phyloP scores from a whole-genome alignment of 2,797 vertebrate species.

The Podargus strigoides region DNA sequence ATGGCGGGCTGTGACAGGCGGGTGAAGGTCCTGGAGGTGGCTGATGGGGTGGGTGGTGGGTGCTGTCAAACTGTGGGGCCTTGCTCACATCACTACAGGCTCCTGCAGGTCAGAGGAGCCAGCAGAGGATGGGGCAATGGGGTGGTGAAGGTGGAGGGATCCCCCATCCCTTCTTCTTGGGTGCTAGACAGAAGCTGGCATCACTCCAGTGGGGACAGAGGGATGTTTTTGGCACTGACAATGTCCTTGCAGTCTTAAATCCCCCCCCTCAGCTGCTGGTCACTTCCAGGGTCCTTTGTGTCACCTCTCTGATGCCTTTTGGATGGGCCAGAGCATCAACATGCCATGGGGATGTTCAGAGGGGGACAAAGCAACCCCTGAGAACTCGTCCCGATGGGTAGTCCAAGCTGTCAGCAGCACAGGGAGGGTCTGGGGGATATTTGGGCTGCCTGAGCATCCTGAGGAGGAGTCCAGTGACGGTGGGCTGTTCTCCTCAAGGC shows the following conservation, averaged over 20 bases:
- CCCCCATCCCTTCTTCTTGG: background rate
- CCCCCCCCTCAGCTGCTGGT: background rate
- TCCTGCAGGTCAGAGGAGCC: background rate
- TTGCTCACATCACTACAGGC: slow-evolving; percentile 9
- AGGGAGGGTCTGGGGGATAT: background rate
- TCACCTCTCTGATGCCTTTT: background rate
- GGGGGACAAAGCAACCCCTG: background rate
- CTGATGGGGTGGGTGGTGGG: background rate
- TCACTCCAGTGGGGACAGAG: background rate
- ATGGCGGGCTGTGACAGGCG: slow-evolving; percentile 60
- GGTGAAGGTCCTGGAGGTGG: background rate
- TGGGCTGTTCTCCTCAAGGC: background rate
- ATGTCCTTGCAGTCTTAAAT: background rate
- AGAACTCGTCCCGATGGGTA: background rate
- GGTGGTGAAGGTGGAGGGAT: background rate
- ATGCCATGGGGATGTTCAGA: background rate
- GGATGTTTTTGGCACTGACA: background rate
- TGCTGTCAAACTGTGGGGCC: background rate
- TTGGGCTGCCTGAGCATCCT: background rate
- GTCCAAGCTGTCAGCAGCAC: background rate
- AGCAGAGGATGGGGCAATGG: fast-evolving
- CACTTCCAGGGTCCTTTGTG: background rate
- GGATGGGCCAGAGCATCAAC: background rate
- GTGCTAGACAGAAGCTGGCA: slow-evolving; percentile 14
- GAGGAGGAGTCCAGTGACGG: background rate